phyloP scores from a whole-genome alignment of 1,140 invertebrate genomes.

The Zaprionus ornatus region DNA sequence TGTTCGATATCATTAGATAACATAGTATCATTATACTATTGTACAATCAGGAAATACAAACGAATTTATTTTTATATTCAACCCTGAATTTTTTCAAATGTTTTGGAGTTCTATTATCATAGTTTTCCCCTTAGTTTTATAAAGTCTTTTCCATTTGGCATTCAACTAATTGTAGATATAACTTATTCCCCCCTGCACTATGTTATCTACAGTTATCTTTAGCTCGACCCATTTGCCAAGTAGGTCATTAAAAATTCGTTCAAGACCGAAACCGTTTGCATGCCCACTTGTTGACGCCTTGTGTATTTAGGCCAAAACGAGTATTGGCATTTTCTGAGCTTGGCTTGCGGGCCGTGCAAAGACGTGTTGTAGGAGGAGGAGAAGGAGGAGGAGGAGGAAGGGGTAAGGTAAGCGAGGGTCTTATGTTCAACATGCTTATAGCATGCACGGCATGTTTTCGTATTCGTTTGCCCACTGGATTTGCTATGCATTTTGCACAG shows the following conservation, averaged over 20 bases:
- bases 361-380: background rate
- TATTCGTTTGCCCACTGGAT: constrained; percentile 53
- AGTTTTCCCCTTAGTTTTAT: background rate
- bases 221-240: constrained; percentile 24
- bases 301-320: constrained; percentile 76
- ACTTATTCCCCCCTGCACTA: background rate
- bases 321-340: constrained; percentile 62
- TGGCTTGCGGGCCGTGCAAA: constrained; percentile 17
- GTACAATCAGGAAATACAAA: too few relatives aligned
- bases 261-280: constrained; percentile 31
- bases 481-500: constrained; percentile 53
- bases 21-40: too few relatives aligned
- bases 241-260: constrained; percentile 55
- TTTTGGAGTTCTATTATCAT: background rate
- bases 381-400: background rate
- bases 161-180: background rate
- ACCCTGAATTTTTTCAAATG: background rate
- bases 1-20: too few relatives aligned
- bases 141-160: background rate
- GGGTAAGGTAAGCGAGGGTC: background rate
- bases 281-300: constrained; percentile 58
- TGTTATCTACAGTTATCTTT: constrained; percentile 2
- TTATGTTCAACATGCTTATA: constrained; percentile 20
- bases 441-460: constrained; percentile 11
- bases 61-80: too few relatives aligned